phyloP scores from a whole-genome alignment of 2,888 invertebrate genomes.

The Eupsilia transversa region DNA sequence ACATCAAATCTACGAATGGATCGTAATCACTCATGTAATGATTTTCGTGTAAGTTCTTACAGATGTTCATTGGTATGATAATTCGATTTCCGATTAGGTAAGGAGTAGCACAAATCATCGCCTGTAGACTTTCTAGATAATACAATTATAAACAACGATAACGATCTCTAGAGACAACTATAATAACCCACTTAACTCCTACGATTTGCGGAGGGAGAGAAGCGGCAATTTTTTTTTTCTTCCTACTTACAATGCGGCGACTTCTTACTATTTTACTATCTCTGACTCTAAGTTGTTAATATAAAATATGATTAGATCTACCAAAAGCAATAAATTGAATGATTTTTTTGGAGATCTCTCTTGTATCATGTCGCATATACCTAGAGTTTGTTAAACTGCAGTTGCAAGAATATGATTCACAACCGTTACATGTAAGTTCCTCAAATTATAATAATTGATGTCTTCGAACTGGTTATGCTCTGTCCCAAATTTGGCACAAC shows the following conservation, averaged over 20 bases:
- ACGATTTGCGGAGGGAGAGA: slow-evolving; percentile 4
- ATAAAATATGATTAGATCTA: background rate
- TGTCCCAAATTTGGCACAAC: slow-evolving; percentile 78
- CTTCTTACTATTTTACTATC: background rate
- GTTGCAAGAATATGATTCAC: slow-evolving; percentile 23
- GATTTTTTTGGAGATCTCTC: too few species aligned
- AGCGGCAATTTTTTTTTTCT: background rate
- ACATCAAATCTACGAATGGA: slow-evolving; percentile 52
- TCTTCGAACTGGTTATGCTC: slow-evolving; percentile 58
- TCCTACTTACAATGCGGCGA: background rate
- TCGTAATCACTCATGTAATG: slow-evolving; percentile 54
- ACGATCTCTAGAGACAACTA: slow-evolving; percentile 7
- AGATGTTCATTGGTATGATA: slow-evolving; percentile 25
- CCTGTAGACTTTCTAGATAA: slow-evolving; percentile 37
- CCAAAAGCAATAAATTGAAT: too few species aligned
- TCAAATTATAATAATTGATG: slow-evolving; percentile 62
- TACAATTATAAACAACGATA: slow-evolving; percentile 45
- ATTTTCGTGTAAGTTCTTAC: slow-evolving; percentile 47
- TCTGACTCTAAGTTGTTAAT: background rate
- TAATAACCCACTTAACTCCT: slow-evolving; percentile 31
- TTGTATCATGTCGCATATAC: background rate
- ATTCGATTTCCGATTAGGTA: slow-evolving; percentile 40
- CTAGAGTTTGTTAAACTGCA: slow-evolving; percentile 15
- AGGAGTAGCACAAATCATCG: slow-evolving; percentile 4
- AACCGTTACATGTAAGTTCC: slow-evolving; percentile 54